Evolutionary conservation across 1,140 invertebrate species (phyloP), one percentile per base, ranked within the genome.

Genomic region (Meloidogyne hapla): DNA sequence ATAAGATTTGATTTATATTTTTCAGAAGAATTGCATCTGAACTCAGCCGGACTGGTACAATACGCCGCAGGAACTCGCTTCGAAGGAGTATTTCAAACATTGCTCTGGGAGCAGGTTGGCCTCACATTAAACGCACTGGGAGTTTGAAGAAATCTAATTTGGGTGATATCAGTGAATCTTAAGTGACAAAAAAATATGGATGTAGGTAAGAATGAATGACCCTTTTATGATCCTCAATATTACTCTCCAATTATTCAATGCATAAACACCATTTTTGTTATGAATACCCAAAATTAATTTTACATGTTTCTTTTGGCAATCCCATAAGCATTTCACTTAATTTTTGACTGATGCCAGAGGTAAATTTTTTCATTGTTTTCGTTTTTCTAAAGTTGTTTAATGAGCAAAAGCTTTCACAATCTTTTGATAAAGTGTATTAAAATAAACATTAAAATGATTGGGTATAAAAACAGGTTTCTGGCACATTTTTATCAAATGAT

Each of bases 91-190:
- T 70, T 28, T 70, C 69, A 45, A 45, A 70, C 25, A 45, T 70
- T 23, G 45, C 45, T n/a, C 45, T 70, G 28, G 26, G 69, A 9
- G 48, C 18, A 56, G 48, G 48, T 56, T 56, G 48, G 48, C 48
- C 48, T 5, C 18, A n/a, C n/a, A n/a, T 70, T 5, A 56, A 45
- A 28, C 69, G 69, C 3, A 70, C 61, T 48, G 45, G 45, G 45
- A 70, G 69, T 42, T 13, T 70, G 13, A 42, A 70, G 38, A 70
- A 28, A n/a, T 25, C 28, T 26, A 42, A 25, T 70, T 70, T 70
- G 69, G 69, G 69, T 28, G 61, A 70, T 10, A 70, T 70, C 6
- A 70, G 61, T 28, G 69, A 70, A n/a, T 70, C 48, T 56, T 56
- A 56, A 56, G 4, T 13, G 48, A 56, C 4, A 18, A 48, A 2